Conservation (phyloP, 2,113 vertebrate species). For the Pedetes capensis region DNA sequence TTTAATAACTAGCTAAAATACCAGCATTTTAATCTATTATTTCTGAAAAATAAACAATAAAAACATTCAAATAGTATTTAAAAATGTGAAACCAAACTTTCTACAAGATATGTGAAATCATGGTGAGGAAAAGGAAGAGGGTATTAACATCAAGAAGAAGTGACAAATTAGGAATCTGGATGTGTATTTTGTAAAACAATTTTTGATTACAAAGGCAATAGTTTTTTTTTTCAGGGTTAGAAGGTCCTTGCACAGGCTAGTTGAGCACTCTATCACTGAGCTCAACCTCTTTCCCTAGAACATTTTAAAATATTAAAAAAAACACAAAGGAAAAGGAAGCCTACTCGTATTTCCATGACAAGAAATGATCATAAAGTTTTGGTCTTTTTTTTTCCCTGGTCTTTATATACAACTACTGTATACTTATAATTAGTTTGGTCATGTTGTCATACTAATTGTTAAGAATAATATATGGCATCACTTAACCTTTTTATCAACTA, state of each 20-base stretch:
- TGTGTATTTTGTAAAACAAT: not conserved
- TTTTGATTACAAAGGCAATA: not conserved
- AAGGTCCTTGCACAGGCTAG: fast-evolving
- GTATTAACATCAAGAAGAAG: not conserved
- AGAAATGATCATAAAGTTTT: not conserved
- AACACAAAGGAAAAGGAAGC: not conserved
- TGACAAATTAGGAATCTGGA: not conserved
- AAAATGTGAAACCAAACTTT: not conserved
- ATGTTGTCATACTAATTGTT: not conserved
- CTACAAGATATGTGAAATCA: not conserved
- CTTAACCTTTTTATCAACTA: not conserved
- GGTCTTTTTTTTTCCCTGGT: not conserved
- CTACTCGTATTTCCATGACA: not conserved
- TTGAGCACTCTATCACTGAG: not conserved
- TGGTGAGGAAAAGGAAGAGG: not conserved
- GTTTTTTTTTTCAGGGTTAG: too few species aligned
- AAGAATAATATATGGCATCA: not conserved
- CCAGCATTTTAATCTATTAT: not conserved
- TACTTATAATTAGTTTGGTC: not conserved
- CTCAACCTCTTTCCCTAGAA: not conserved
- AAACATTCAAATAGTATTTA: constrained; percentile 13
- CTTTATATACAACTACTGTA: not conserved
- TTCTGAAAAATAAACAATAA: constrained; percentile 20
- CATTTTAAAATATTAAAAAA: not conserved
- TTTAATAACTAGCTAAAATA: constrained; percentile 13